Percentiles rank a stretch among this genome's conserved stretches.
Evolutionary conservation across 1,140 invertebrate species (phyloP).

Genomic region (Listronotus oregonensis): DNA sequence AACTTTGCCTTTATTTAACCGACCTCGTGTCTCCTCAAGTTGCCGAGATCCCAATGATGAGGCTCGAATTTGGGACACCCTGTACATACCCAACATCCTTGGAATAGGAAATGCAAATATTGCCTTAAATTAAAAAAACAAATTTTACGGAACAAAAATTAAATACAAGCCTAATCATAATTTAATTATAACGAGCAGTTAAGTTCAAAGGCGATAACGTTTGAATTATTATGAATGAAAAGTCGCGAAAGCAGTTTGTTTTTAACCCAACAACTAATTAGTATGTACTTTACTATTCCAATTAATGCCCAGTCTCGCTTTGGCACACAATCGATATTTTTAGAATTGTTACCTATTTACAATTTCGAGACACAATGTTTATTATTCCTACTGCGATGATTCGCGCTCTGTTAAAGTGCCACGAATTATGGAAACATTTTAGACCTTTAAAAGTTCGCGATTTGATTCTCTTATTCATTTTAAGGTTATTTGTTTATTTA

Average conservation of each 20-base stretch:
- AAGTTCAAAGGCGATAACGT: background rate
- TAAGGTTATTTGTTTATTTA: no score
- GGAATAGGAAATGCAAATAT: no score
- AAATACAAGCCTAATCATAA: background rate
- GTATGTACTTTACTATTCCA: conserved; percentile 22
- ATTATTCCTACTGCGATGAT: conserved; percentile 20
- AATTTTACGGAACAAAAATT: no score
- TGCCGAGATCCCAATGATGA: no score
- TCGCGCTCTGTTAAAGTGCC: conserved; percentile 12
- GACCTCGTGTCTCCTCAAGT: no score
- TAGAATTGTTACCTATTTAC: conserved; percentile 29
- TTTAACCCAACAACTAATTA: conserved; percentile 12
- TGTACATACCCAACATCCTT: no score
- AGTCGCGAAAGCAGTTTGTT: background rate
- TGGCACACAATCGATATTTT: conserved; percentile 28
- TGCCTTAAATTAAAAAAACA: no score
- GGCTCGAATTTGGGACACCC: no score
- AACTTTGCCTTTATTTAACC: no score
- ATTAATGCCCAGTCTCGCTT: conserved; percentile 23
- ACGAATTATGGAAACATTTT: conserved; percentile 2
- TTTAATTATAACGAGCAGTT: background rate
- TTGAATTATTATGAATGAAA: conserved; percentile 11
- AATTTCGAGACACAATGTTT: conserved; percentile 25
- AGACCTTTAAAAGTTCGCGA: no score
- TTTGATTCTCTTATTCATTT: no score